Percentiles rank a stretch among this genome's conserved stretches.
Conservation (phyloP, 2,113 vertebrate genomes). For the Odontesthes bonariensis region DNA sequence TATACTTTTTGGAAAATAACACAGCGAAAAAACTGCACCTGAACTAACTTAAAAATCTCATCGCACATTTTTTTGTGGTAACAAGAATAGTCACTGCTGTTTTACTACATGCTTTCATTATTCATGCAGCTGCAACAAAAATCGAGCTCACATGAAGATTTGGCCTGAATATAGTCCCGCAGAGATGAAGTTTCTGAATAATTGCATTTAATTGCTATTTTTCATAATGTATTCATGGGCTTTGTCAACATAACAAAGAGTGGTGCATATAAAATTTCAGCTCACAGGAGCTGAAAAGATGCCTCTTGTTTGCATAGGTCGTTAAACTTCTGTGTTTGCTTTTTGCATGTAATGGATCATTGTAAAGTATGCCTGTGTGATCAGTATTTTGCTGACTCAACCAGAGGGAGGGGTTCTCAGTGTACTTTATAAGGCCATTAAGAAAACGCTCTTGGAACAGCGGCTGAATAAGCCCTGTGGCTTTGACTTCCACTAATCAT, state of each 20-base stretch:
- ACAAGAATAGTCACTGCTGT: neutral
- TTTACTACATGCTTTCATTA: neutral
- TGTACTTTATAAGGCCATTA: conserved; percentile 70
- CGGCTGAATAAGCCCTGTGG: conserved; percentile 70
- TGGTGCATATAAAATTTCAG: neutral
- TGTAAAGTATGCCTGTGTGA: conserved; percentile 8
- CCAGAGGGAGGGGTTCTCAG: conserved; percentile 25
- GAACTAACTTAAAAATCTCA: neutral
- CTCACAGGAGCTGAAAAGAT: neutral
- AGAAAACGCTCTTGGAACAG: conserved; percentile 67
- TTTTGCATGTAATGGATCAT: conserved; percentile 21
- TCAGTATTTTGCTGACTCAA: conserved; percentile 73
- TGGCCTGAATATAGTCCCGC: neutral
- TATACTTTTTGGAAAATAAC: neutral
- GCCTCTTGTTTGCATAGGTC: neutral
- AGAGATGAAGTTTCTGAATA: neutral
- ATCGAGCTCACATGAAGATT: no score
- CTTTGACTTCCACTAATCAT: conserved; percentile 82
- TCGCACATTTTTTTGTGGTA: neutral
- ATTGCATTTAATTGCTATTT: neutral
- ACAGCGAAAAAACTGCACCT: neutral
- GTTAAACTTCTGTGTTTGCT: conserved; percentile 1
- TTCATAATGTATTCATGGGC: neutral
- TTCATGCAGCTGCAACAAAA: neutral
- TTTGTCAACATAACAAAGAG: neutral